Evolutionary conservation across 2,888 invertebrate genomes (phyloP).

Genomic region (Fissipunctia ypsillon): DNA sequence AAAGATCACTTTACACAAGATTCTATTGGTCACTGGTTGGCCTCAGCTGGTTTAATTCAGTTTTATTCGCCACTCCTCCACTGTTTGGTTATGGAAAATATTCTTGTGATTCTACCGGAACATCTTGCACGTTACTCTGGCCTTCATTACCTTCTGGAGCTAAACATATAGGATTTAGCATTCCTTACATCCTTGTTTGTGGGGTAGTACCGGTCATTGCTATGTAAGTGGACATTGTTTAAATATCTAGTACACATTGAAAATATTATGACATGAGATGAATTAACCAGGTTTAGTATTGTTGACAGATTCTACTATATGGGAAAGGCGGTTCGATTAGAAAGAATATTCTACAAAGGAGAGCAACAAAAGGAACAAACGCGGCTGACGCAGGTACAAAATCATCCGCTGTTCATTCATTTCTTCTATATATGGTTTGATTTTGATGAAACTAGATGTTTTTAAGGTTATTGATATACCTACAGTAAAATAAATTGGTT

Average conservation of each 20-base stretch:
- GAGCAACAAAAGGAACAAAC: slow-evolving; percentile 85
- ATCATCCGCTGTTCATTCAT: neutral
- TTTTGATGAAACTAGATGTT: neutral
- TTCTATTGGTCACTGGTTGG: slow-evolving; percentile 85
- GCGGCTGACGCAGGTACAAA: slow-evolving; percentile 83
- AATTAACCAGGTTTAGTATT: slow-evolving; percentile 13
- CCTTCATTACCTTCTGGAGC: slow-evolving; percentile 81
- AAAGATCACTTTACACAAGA: slow-evolving; percentile 82
- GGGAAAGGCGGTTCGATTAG: slow-evolving; percentile 85
- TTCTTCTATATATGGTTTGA: neutral
- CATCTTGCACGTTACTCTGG: slow-evolving; percentile 87
- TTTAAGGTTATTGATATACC: neutral
- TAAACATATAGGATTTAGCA: slow-evolving; percentile 84
- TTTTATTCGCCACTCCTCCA: slow-evolving; percentile 86
- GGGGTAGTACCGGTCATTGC: slow-evolving; percentile 84
- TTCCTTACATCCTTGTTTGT: slow-evolving; percentile 85
- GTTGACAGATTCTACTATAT: slow-evolving; percentile 84
- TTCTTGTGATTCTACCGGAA: slow-evolving; percentile 88
- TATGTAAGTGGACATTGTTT: slow-evolving; percentile 80
- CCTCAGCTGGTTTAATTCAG: slow-evolving; percentile 84
- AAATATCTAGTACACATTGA: neutral
- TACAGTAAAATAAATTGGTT: neutral
- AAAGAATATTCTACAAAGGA: slow-evolving; percentile 85
- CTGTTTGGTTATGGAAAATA: slow-evolving; percentile 88
- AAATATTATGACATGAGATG: neutral